Conservation (phyloP, 2,113 vertebrate species). For the Gambusia affinis region DNA sequence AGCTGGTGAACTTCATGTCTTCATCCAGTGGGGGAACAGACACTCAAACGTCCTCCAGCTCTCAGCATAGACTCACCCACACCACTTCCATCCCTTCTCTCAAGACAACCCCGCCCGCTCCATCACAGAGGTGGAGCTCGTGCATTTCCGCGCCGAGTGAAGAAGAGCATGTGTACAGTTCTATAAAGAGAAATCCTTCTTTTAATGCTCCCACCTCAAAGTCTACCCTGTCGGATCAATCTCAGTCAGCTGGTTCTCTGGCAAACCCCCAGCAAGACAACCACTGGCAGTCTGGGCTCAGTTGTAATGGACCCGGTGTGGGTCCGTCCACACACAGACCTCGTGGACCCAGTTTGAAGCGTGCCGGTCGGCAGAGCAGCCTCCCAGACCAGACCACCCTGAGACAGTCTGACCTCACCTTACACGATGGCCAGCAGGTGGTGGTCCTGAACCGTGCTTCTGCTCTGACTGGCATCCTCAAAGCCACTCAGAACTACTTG, state of each 20-base stretch:
- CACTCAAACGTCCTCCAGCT: constrained; percentile 56
- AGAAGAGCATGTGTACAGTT: constrained; percentile 86
- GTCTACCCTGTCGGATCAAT: constrained; percentile 77
- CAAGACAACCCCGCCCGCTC: constrained; percentile 73
- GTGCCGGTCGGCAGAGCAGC: constrained; percentile 76
- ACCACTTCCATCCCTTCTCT: constrained; percentile 87
- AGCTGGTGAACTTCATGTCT: constrained; percentile 85
- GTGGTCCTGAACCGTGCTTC: constrained; percentile 85
- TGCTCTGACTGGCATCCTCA: constrained; percentile 81
- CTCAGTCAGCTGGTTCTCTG: constrained; percentile 83
- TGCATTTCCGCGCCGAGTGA: constrained; percentile 85
- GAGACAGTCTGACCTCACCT: constrained; percentile 86
- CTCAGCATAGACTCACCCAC: constrained; percentile 72
- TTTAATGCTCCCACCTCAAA: constrained; percentile 74
- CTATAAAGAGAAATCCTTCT: constrained; percentile 77
- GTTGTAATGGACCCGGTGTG: constrained; percentile 50
- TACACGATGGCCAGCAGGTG: constrained; percentile 93
- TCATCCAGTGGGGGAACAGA: constrained; percentile 71
- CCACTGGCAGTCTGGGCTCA: constrained; percentile 66
- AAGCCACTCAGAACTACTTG: constrained; percentile 92
- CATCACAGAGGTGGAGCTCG: constrained; percentile 85
- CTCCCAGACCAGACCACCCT: constrained; percentile 78
- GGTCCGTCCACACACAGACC: constrained; percentile 54
- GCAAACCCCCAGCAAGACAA: constrained; percentile 79
- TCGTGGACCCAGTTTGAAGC: constrained; percentile 45